Evolutionary conservation across 2,113 vertebrate species (phyloP), one percentile per base, ranked within the genome.

Genomic region (Petrocephalus microphthalmus): DNA sequence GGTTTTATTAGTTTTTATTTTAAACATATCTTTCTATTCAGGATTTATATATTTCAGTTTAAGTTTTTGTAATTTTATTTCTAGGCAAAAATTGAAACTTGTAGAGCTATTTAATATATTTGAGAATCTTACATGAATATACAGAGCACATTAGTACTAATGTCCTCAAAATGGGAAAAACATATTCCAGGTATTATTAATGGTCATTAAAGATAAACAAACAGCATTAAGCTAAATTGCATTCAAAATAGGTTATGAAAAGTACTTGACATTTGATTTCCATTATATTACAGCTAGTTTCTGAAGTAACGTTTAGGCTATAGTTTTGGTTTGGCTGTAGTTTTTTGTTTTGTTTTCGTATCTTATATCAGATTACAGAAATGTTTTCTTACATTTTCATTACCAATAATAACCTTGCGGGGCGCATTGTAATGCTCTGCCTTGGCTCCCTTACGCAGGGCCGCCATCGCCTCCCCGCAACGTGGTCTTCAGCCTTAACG

Each of bases 401-500:
- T 5, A 29, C 60, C n/a, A n/a, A 64, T 29, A 64, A 25, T 64
- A 64, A 64, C 60, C 56, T 20, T 57, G 56, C 56, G 7, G 56
- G 57, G 47, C 7, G 8, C 20, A 11, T 5, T 10, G 17, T 56
- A 25, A 87, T 2, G 20, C 56, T 49, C 54, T 37, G 47, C 2
- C 37, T 57, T 42, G 7, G 2, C 90, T 87, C 90, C 89, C 89
- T 10, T 37, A 89, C 47, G 0, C 94, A 97, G 97, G 96, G 6
- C 97, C 97, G 25, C 97, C 97, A 25, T 97, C 97, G 57, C 94
- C 95, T 88, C 95, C 96, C 0, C 95, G 95, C 54, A 96, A 98
- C 88, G 91, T 98, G 89, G 93, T 97, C 88, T 99, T 97, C 90
- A 98, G 96, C 94, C 95, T 99, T 91, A 99, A 99, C 0, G 97